Evolutionary conservation across 2,113 vertebrate species (phyloP).

Genomic region (Scopus umbretta): DNA sequence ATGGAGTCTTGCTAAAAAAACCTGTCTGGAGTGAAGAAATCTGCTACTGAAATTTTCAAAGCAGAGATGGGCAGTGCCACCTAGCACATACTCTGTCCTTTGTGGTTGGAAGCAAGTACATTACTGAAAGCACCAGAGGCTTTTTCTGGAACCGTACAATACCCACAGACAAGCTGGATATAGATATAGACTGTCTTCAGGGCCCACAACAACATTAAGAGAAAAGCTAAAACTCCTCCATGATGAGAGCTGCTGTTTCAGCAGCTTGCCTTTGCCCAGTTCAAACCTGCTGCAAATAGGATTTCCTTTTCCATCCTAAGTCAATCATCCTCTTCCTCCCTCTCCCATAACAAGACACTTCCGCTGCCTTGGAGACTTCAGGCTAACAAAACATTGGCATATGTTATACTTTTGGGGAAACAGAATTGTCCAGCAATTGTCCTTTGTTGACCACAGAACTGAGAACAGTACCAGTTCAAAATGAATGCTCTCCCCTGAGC

Average conservation of each 20-base stretch:
- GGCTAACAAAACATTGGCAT: not conserved
- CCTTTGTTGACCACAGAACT: not conserved
- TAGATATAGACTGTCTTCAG: not conserved
- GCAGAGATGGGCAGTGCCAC: fast-evolving
- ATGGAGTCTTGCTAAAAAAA: not conserved
- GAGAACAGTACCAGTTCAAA: not conserved
- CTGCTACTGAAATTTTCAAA: not conserved
- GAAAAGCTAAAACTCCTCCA: not conserved
- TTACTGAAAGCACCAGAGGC: not conserved
- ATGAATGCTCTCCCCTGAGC: fast-evolving
- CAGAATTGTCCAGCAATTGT: not conserved
- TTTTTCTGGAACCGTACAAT: not conserved
- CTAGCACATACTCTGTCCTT: fast-evolving
- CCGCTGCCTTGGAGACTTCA: not conserved
- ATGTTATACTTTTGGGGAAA: not conserved
- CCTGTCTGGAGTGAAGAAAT: not conserved
- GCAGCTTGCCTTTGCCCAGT: not conserved
- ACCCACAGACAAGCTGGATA: not conserved
- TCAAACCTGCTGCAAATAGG: fast-evolving
- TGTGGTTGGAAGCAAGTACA: fast-evolving
- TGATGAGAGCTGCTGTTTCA: fast-evolving
- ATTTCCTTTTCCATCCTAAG: not conserved
- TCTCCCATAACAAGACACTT: not conserved
- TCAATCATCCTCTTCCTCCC: not conserved
- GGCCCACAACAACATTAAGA: not conserved